These are phyloP conservation scores for Deilephila porcellus DNA, from an alignment of 2,888 invertebrate species.

Conservation along the genomic window DNA sequence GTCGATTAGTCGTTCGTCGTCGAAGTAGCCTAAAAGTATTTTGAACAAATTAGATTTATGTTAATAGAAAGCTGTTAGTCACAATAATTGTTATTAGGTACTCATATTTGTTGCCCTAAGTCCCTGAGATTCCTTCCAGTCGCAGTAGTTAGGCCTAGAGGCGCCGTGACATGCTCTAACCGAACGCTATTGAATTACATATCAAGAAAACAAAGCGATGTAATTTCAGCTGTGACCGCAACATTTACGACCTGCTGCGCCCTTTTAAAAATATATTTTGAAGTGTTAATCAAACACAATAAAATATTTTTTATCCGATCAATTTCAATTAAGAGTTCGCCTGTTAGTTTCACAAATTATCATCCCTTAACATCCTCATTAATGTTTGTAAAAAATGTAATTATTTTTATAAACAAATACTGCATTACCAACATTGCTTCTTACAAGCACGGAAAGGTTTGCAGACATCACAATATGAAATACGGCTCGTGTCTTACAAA, in stretches of 20 bases:
- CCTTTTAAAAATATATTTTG: constrained; percentile 25
- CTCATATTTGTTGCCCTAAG: background rate
- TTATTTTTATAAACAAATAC: no score
- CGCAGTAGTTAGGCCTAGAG: background rate
- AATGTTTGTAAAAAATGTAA: no score
- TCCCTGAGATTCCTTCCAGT: background rate
- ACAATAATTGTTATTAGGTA: no score
- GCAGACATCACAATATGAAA: background rate
- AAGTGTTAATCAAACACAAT: background rate
- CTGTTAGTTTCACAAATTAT: no score
- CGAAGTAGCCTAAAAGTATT: no score
- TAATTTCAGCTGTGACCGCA: constrained; percentile 73
- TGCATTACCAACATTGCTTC: no score
- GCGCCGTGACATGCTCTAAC: constrained; percentile 35
- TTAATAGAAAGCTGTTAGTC: no score
- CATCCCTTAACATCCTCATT: no score
- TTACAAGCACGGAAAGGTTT: background rate
- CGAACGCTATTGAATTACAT: constrained; percentile 62
- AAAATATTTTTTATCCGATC: background rate
- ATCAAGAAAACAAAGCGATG: constrained; percentile 70
- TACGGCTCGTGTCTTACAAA: background rate
- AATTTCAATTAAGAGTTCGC: background rate
- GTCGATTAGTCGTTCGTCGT: no score
- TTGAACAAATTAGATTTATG: no score
- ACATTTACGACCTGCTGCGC: constrained; percentile 69